A percentile compares a stretch with the other conserved stretches of the same genome.
phyloP scores from a whole-genome alignment of 2,113 vertebrate species.

The Dasyornis broadbenti region DNA sequence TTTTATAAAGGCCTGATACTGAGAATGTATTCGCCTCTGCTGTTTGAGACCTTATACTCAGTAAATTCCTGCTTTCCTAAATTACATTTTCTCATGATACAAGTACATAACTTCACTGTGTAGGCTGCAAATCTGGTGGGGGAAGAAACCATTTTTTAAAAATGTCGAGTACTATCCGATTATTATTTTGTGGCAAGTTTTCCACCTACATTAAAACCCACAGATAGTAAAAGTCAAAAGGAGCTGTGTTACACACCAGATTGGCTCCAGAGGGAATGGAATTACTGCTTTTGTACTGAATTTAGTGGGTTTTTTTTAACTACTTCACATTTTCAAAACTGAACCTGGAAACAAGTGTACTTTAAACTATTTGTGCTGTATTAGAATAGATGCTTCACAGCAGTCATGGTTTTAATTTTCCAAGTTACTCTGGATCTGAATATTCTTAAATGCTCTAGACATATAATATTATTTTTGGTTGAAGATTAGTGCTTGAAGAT shows the following conservation, averaged over 20 bases:
- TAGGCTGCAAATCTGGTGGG: constrained; percentile 64
- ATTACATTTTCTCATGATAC: constrained; percentile 43
- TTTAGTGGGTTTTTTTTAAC: constrained; percentile 3
- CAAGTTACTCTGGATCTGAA: not conserved
- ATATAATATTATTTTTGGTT: not conserved
- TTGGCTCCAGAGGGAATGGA: constrained; percentile 39
- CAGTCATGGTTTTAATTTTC: not conserved
- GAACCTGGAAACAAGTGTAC: not conserved
- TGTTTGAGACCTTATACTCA: constrained; percentile 8
- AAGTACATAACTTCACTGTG: constrained; percentile 59
- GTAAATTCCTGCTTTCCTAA: constrained; percentile 49
- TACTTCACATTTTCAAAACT: constrained; percentile 1
- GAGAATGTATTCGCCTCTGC: not conserved
- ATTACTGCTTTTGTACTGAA: constrained; percentile 36
- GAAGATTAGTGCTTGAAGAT: not conserved
- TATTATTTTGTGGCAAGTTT: constrained; percentile 63
- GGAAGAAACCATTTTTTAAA: constrained; percentile 50
- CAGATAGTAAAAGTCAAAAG: constrained; percentile 60
- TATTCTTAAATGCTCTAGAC: not conserved
- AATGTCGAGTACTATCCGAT: constrained; percentile 65
- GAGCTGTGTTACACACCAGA: constrained; percentile 37
- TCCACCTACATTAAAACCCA: constrained; percentile 66
- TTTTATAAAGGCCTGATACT: not conserved
- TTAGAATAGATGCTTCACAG: not conserved
- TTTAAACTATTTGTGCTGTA: not conserved